Evolutionary conservation across 2,797 vertebrate genomes (phyloP), one percentile per base, ranked within the genome.

Genomic region (Zalophus californianus): DNA sequence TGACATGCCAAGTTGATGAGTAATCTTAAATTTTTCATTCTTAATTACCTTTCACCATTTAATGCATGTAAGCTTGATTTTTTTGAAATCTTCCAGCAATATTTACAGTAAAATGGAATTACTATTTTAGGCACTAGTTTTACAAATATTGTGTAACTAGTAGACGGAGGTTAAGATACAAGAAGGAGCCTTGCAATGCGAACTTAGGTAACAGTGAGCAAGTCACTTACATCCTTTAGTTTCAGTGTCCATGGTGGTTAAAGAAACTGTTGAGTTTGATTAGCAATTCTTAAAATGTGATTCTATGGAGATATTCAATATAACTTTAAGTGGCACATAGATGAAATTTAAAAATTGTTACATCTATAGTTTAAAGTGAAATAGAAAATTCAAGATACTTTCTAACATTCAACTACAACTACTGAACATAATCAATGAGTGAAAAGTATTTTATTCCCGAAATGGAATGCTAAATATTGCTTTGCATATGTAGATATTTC

Each of bases 381-480:
- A 29, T 90, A 88, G 5, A 68, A 90, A 80, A 50, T 70, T 77
- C 44, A 90, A 77, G 25, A 2, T 68, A 86, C 86, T 93, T 68
- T 89, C 20, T 52, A 91, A 62, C 1, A 89, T 48, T 41, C 32
- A 86, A 23, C 29, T 84, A 48, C 21, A 64, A 27, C 25, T 84
- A 60, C 4, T 52, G 25, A 94, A 72, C 18, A 79, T 58, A 93
- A 9, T 78, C 11, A 95, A 60, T 64, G 48, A 35, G 7, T 86
- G 48, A 75, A 91, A 96, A 21, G 0, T 52, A 87, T 32, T 83
- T 95, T 86, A 62, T 79, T 58, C 14, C 9, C 89, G 25, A 54
- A 86, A 75, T 41, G 21, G 2, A 58, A 86, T 52, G 3, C 3
- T 23, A 75, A 86, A 41, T 79, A 58, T 18, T 78, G 14, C 0